phyloP scores from a whole-genome alignment of 2,888 invertebrate genomes.

The Pharmacophagus antenor region DNA sequence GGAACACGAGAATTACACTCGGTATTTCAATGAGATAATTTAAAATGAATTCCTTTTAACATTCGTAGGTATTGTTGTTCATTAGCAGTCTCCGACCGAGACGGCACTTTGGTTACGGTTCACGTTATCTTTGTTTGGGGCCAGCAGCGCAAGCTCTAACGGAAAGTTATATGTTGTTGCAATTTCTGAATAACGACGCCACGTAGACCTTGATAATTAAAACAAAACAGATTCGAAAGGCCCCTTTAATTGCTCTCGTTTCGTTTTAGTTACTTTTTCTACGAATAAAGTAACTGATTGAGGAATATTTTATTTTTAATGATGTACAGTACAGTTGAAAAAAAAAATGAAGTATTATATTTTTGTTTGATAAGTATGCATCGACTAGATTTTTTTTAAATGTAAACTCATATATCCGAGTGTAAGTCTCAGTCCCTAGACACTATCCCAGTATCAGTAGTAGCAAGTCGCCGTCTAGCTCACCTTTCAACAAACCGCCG shows the following conservation, averaged over 20 bases:
- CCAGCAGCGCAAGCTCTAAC: constrained; percentile 11
- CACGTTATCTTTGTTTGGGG: constrained; percentile 21
- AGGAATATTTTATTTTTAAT: background rate
- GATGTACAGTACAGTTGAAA: background rate
- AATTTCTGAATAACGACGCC: constrained; percentile 19
- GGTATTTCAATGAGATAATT: background rate
- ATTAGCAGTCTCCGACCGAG: constrained; percentile 1
- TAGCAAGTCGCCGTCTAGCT: constrained; percentile 19
- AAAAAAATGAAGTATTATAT: background rate
- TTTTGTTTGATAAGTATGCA: background rate
- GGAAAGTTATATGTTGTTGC: constrained; percentile 6
- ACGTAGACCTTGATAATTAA: constrained; percentile 27
- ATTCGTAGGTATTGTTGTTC: background rate
- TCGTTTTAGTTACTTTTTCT: background rate
- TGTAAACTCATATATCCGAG: background rate
- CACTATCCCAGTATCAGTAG: constrained; percentile 6
- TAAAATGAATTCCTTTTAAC: background rate
- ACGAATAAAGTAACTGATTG: background rate
- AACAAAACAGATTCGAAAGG: constrained; percentile 13
- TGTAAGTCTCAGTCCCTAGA: constrained; percentile 21
- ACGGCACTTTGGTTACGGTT: constrained; percentile 16
- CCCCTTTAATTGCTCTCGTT: constrained; percentile 6
- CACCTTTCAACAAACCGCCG: constrained; percentile 30
- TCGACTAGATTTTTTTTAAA: constrained; percentile 2
- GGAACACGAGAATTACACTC: too few relatives aligned